Evolutionary conservation across 2,113 vertebrate species (phyloP).

Genomic region (Nycticebus coucang): DNA sequence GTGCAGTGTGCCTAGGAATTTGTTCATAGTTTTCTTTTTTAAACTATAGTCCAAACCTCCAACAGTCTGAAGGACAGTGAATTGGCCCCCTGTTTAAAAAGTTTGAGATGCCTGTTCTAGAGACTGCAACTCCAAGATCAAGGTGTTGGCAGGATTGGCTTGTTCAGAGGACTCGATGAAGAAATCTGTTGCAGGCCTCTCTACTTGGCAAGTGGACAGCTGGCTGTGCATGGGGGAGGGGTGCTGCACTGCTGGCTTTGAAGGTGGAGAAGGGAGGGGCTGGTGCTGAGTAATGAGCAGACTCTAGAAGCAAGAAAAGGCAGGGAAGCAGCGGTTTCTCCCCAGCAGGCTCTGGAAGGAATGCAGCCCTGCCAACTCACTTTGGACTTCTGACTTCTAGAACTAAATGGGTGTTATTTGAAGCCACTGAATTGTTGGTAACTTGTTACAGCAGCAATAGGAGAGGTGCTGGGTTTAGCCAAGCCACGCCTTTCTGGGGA

Average conservation of each 20-base stretch:
- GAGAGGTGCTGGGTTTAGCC: background rate
- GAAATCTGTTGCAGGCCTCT: fast-evolving
- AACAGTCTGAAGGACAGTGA: too few species aligned
- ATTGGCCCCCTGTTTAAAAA: too few species aligned
- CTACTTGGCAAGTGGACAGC: background rate
- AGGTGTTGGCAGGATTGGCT: background rate
- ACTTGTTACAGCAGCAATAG: background rate
- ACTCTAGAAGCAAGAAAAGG: background rate
- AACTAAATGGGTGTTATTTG: background rate
- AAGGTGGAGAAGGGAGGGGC: too few species aligned
- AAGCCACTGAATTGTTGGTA: background rate
- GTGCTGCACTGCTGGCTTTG: background rate
- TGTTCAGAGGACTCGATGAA: background rate
- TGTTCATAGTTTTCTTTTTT: too few species aligned
- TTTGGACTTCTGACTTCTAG: background rate
- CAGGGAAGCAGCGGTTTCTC: background rate
- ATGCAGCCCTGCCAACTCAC: fast-evolving
- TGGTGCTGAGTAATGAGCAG: background rate
- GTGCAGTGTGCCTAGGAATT: too few species aligned
- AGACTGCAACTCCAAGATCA: background rate
- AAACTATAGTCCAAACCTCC: too few species aligned
- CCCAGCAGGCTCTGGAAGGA: background rate
- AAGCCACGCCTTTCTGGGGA: background rate
- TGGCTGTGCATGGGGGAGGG: too few species aligned
- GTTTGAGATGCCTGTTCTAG: background rate